A percentile compares a stretch with the other conserved stretches of the same genome.
phyloP scores from a whole-genome alignment of 2,888 invertebrate genomes.

The Camptogramma bilineatum region DNA sequence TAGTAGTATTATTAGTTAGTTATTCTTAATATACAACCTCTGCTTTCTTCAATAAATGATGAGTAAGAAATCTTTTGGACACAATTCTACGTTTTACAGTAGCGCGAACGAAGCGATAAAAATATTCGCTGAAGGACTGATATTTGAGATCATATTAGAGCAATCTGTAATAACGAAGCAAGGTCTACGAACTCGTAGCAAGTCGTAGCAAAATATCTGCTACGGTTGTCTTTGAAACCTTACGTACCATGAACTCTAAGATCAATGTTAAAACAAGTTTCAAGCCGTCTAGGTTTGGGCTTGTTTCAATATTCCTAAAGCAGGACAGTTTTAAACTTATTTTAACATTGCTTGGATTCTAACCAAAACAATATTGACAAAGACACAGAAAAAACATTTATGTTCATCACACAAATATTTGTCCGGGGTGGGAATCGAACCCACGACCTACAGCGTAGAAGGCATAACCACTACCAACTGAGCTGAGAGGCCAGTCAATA shows the following conservation, averaged over 20 bases:
- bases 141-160: slow-evolving; percentile 55
- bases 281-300: too few species aligned
- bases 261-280: too few species aligned
- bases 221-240: slow-evolving; percentile 44
- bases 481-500: too few species aligned
- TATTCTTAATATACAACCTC: neutral
- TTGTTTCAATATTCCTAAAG: too few species aligned
- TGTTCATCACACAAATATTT: too few species aligned
- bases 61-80: neutral
- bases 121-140: slow-evolving; percentile 34
- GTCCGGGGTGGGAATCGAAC: too few species aligned
- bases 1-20: neutral
- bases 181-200: slow-evolving; percentile 50
- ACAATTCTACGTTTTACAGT: neutral
- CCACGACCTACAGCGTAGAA: too few species aligned
- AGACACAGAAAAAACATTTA: too few species aligned
- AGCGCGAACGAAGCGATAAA: slow-evolving; percentile 28
- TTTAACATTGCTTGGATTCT: too few species aligned
- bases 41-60: neutral
- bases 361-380: too few species aligned
- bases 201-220: slow-evolving; percentile 37
- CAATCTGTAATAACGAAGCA: slow-evolving; percentile 58
- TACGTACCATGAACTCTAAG: slow-evolving; percentile 53
- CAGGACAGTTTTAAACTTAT: too few species aligned
- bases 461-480: too few species aligned